Conservation (phyloP, 2,113 vertebrate species). For the Takifugu bimaculatus region DNA sequence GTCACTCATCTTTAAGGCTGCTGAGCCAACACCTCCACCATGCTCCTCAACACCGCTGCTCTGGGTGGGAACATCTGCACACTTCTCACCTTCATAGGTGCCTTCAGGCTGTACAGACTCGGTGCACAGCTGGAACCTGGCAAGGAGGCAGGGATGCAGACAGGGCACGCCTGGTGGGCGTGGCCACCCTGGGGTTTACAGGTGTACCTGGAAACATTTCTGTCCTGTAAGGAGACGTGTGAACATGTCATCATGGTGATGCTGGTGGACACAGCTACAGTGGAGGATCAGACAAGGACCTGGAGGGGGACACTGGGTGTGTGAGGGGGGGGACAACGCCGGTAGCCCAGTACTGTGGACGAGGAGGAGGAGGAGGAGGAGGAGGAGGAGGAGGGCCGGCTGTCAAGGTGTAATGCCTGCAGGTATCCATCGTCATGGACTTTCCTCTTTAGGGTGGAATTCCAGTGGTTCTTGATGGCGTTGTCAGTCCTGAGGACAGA, state of each 20-base stretch:
- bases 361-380: slow-evolving; percentile 68
- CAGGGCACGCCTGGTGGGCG: background rate
- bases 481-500: slow-evolving; percentile 87
- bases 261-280: background rate
- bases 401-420: slow-evolving; percentile 69
- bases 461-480: slow-evolving; percentile 99
- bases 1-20: too few relatives aligned
- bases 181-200: background rate
- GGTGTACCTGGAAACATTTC: slow-evolving; percentile 21
- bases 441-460: slow-evolving; percentile 93
- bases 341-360: background rate
- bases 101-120: too few relatives aligned
- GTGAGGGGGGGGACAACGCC: too few relatives aligned
- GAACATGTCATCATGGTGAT: background rate
- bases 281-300: background rate
- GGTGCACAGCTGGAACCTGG: too few relatives aligned
- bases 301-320: slow-evolving; percentile 10
- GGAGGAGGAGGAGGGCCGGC: slow-evolving; percentile 64
- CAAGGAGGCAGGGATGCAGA: slow-evolving; percentile 1
- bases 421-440: slow-evolving; percentile 89
- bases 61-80: too few relatives aligned
- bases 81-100: too few relatives aligned
- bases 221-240: background rate
- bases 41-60: too few relatives aligned
- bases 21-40: too few relatives aligned